Evolutionary conservation across 92 coral and sea anemone genomes (phyloP), one percentile per base, ranked within the genome.

Genomic region (Ricordea florida): DNA sequence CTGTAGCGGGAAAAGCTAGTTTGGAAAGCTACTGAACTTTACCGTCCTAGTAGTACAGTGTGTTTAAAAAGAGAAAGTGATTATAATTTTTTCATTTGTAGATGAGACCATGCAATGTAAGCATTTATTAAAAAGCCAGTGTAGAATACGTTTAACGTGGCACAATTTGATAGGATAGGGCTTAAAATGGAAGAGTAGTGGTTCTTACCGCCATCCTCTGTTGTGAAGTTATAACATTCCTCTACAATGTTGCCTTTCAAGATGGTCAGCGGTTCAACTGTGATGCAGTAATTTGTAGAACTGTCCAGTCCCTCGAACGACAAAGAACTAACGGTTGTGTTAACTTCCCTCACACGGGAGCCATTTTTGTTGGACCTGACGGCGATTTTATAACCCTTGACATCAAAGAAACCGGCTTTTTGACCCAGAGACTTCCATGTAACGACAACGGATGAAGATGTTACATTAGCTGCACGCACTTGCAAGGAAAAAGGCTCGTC

Each of bases 241-340:
- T 55, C 77, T 11, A 13, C 30, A 10, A 35, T 27, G 10, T 5
- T 2, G 20, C 77, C 60, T 36, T 1, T 50, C 13, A 70, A 70
- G 10, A 6, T 53, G 1, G 72, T 47, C 72, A 62, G 45, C 23
- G 94, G 91, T 52, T 66, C 70, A 7, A 89, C 78, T 31, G 45
- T 56, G 14, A 65, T 77, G n/a, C 73, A 72, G 41, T 89, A 89
- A 13, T 78, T 69, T 0, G 91, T 53, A 56, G 46, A 89, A 26
- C 83, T 56, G 17, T 42, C 51, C 11, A 89, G 46, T 10, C 82
- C 80, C 13, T 69, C 41, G 40, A 69, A 69, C 15, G n/a, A 5
- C 21, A 69, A 11, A 0, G 63, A 36, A 23, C 28, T 38, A 18
- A 38, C 16, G 15, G 2, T 37, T 4, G 3, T 38, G 52, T 69